A percentile compares a stretch with the other conserved stretches of the same genome.
phyloP scores from a whole-genome alignment of 2,113 vertebrate genomes.

The Ovis aries region ARS-UI_Ramb_v3.0 NC_056054.1:73176001-73176500 shows the following conservation, averaged over 20 bases:
- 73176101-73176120: not conserved
- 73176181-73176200: not conserved
- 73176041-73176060: not conserved
- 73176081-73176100: not conserved
- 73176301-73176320: not conserved
- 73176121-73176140: not conserved
- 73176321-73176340: not conserved
- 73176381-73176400: not conserved
- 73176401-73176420: not conserved
- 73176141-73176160: not conserved
- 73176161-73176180: not conserved
- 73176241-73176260: not conserved
- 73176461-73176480: not conserved
- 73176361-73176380: not conserved
- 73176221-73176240: not conserved
- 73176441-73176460: not conserved
- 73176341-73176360: not conserved
- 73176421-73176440: not conserved
- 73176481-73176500: not conserved
- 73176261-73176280: not conserved
- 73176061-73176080: not conserved
- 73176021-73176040: not conserved
- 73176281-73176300: not conserved
- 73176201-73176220: not conserved
- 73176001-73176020: not conserved